phyloP scores from a whole-genome alignment of 2,797 vertebrate genomes.

The Bradypodion ventrale region DNA sequence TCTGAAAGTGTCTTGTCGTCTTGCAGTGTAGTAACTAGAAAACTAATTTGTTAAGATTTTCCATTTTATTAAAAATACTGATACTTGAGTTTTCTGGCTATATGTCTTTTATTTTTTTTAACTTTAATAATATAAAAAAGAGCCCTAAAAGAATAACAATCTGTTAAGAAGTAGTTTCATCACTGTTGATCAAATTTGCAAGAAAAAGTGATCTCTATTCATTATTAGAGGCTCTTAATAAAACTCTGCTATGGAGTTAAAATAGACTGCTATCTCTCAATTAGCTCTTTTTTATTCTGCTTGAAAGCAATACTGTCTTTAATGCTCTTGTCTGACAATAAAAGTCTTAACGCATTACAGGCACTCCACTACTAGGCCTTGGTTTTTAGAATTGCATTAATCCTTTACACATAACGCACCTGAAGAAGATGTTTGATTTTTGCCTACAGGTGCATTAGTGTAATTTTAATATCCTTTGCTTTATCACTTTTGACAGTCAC shows the following conservation, averaged over 20 bases:
- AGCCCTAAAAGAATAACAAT: constrained; percentile 35
- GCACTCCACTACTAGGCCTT: not conserved
- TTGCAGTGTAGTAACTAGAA: not conserved
- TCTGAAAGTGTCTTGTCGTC: not conserved
- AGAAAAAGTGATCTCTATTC: not conserved
- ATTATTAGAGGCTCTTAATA: constrained; percentile 20
- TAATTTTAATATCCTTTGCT: not conserved
- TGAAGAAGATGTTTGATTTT: constrained; percentile 37
- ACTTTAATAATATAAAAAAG: constrained; percentile 34
- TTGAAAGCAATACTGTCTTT: not conserved
- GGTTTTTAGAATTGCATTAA: constrained; percentile 25
- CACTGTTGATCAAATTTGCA: constrained; percentile 18
- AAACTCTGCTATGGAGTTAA: constrained; percentile 7
- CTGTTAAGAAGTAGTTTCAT: constrained; percentile 26
- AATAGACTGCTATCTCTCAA: not conserved
- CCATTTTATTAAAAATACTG: constrained; percentile 1
- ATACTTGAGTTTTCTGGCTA: not conserved
- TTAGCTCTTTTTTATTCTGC: not conserved
- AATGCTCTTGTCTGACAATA: not conserved
- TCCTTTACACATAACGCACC: not conserved
- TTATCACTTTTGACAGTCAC: not conserved
- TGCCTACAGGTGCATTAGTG: not conserved
- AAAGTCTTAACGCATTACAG: not conserved
- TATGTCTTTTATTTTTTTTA: constrained; percentile 22
- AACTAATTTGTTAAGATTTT: constrained; percentile 32